Conservation (phyloP, 2,113 vertebrate species). For the Amphilophus citrinellus region DNA sequence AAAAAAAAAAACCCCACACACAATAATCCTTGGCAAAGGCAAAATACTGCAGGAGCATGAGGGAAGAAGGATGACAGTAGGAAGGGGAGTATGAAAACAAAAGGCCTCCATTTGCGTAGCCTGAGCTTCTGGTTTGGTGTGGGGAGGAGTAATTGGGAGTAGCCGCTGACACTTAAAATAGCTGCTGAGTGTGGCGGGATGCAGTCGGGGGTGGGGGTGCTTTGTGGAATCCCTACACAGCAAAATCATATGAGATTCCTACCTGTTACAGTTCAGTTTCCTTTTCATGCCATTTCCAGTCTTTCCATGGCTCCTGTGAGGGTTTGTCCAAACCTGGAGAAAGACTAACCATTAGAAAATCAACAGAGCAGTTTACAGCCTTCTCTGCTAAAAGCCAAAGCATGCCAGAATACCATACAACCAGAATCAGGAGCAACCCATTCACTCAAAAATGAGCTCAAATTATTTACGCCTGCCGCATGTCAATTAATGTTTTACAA, state of each 20-base stretch:
- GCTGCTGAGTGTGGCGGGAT: conserved; percentile 59
- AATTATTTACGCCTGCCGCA: conserved; percentile 25
- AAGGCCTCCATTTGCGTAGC: conserved; percentile 36
- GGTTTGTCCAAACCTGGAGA: conserved; percentile 36
- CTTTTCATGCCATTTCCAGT: conserved; percentile 35
- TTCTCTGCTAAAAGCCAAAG: conserved; percentile 11
- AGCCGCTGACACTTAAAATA: conserved; percentile 72
- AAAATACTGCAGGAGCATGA: conserved; percentile 28
- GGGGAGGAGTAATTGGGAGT: conserved; percentile 64
- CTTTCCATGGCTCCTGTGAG: conserved; percentile 24
- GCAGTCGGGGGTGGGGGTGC: conserved; percentile 8
- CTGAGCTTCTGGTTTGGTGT: conserved; percentile 57
- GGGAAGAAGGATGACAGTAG: conserved; percentile 27
- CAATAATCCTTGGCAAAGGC: conserved; percentile 38
- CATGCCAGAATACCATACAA: conserved; percentile 1
- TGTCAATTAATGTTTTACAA: conserved; percentile 25
- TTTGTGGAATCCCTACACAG: neutral
- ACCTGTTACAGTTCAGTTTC: conserved; percentile 42
- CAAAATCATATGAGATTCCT: neutral
- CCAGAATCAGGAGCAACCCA: neutral
- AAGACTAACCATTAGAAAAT: conserved; percentile 19
- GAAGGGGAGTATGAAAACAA: conserved; percentile 71
- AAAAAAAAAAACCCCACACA: neutral
- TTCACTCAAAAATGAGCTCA: neutral
- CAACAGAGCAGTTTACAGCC: neutral